phyloP scores from a whole-genome alignment of 1,140 invertebrate genomes.

The Armadillidium nasatum region DNA sequence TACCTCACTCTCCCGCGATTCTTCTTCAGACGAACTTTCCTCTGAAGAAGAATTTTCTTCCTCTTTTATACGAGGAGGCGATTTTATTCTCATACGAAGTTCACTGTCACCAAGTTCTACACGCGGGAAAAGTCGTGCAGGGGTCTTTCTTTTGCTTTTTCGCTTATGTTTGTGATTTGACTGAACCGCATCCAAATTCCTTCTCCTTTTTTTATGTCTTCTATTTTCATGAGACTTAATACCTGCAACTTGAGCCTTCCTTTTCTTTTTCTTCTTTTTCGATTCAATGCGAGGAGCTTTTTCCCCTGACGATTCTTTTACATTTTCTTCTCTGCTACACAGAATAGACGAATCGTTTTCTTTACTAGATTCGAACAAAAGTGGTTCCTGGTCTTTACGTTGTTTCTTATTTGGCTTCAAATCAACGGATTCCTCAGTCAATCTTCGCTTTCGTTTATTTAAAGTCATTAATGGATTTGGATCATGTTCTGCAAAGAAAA shows the following conservation, averaged over 20 bases:
- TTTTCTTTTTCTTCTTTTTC: slow-evolving; percentile 47
- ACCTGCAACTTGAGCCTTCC: background rate
- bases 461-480: slow-evolving; percentile 69
- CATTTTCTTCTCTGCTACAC: slow-evolving; percentile 51
- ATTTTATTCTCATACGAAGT: slow-evolving; percentile 37
- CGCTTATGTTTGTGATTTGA: slow-evolving; percentile 63
- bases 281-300: slow-evolving; percentile 44
- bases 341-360: background rate
- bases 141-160: slow-evolving; percentile 42
- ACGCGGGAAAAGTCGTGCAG: slow-evolving; percentile 29
- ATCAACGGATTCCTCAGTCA: slow-evolving; percentile 48
- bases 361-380: slow-evolving; percentile 9
- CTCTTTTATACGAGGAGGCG: slow-evolving; percentile 29
- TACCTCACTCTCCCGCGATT: slow-evolving; percentile 28
- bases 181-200: slow-evolving; percentile 52
- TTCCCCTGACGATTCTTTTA: slow-evolving; percentile 47
- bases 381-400: background rate
- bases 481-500: slow-evolving; percentile 62
- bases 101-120: slow-evolving; percentile 39
- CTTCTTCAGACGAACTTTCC: slow-evolving; percentile 28
- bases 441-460: slow-evolving; percentile 64
- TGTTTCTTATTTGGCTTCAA: background rate
- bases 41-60: slow-evolving; percentile 14
- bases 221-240: slow-evolving; percentile 17
- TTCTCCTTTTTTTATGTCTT: slow-evolving; percentile 66